Conservation (phyloP, 2,797 vertebrate species). For the Menidia menidia region DNA sequence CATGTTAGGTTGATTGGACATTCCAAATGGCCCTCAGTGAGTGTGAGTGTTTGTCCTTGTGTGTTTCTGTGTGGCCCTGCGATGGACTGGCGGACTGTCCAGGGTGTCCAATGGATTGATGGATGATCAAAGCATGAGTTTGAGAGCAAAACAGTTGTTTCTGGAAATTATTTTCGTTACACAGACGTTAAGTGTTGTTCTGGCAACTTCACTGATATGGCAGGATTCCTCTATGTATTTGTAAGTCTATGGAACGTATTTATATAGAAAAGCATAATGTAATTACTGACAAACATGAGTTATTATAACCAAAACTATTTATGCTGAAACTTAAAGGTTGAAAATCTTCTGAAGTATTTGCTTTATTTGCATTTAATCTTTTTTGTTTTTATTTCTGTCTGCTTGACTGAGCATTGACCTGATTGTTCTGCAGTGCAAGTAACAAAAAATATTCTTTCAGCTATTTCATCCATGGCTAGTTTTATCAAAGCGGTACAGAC, state of each 20-base stretch:
- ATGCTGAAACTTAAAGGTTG: background rate
- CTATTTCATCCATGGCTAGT: background rate
- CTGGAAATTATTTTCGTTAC: too few species aligned
- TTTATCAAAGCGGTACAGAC: constrained; percentile 3
- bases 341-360: background rate
- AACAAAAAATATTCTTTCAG: background rate
- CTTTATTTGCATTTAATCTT: background rate
- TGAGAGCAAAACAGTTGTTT: too few species aligned
- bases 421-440: background rate
- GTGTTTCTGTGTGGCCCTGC: too few species aligned
- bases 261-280: background rate
- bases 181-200: too few species aligned
- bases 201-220: background rate
- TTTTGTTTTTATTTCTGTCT: background rate
- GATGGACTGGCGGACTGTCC: too few species aligned
- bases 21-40: too few species aligned
- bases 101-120: too few species aligned
- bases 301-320: too few species aligned
- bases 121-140: too few species aligned
- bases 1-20: too few species aligned
- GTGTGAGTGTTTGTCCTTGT: too few species aligned
- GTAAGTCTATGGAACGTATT: background rate
- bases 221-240: background rate
- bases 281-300: too few species aligned
- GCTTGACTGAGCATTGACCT: background rate